Conservation (phyloP, 2,888 invertebrate species). For the Plemyria rubiginata region DNA sequence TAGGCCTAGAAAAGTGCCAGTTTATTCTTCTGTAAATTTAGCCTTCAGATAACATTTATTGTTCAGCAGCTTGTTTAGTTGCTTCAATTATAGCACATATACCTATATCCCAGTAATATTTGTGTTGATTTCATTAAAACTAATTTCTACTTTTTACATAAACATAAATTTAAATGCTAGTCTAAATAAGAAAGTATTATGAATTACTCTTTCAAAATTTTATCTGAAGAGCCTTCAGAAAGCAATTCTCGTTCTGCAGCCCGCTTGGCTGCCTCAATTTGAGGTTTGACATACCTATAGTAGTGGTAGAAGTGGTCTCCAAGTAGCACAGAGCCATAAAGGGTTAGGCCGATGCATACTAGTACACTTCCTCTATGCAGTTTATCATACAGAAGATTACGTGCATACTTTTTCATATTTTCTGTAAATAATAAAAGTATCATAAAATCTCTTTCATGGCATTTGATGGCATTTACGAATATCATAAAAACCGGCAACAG, state of each 20-base stretch:
- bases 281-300: constrained; percentile 72
- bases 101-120: constrained; percentile 7
- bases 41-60: constrained; percentile 24
- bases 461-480: not conserved
- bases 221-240: constrained; percentile 77
- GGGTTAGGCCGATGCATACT: constrained; percentile 74
- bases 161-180: constrained; percentile 8
- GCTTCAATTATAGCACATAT: constrained; percentile 21
- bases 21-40: constrained; percentile 18
- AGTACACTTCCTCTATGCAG: constrained; percentile 77
- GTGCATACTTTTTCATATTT: constrained; percentile 74
- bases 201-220: constrained; percentile 52
- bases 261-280: constrained; percentile 62
- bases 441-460: not conserved
- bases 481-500: not conserved
- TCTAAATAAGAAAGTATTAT: constrained; percentile 2
- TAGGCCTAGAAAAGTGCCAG: not conserved
- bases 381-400: constrained; percentile 71
- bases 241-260: constrained; percentile 76
- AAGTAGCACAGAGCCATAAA: constrained; percentile 62
- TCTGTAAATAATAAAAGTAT: constrained; percentile 19
- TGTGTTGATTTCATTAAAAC: constrained; percentile 5
- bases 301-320: constrained; percentile 74
- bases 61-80: constrained; percentile 16
- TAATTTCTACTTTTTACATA: constrained; percentile 15